Evolutionary conservation across 2,113 vertebrate species (phyloP), one percentile per base, ranked within the genome.

Genomic region (Epinephelus fuscoguttatus): DNA sequence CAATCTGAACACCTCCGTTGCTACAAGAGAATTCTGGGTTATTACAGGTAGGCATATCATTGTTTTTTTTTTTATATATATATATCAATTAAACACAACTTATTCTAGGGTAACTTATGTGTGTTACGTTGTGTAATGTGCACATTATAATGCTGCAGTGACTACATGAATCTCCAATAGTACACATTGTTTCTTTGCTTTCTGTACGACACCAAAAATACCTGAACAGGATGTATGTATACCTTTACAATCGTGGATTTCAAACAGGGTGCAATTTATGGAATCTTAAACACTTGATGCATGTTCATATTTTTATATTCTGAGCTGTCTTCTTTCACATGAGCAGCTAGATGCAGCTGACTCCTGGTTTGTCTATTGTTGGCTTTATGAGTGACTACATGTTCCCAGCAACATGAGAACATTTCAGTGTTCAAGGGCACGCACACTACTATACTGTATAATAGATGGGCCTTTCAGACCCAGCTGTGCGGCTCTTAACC

Each of bases 1-100:
- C 91, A 99, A 97, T 94, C 97, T 99, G 59, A 98, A 99, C 91
- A 97, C 96, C 59, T 99, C 98, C 1, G 88, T 96, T 76, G 95
- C 96, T 71, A 99, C 98, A 50, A 97, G 96, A 94, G 97, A 98
- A 91, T 97, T 97, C 88, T 99, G 98, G 98, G 97, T 99, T 50
- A 97, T 98, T 89, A 99, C 98, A 98, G 98, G 98, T 99, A 93
- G 72, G 80, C 13, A 27, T 52, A 27, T 42, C 19, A 50, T 70
- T 75, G 40, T 72, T 83, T 40, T 27, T 27, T 27, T 27, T 57
- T 7, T n/a, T 60, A n/a, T n/a, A n/a, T n/a, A n/a, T n/a, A n/a
- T 23, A 56, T 23, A 63, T 47, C 6, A 23, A 56, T 30, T 56
- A 82, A 23, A 6, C 11, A 19, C 15, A 9, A 21, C 4, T 0